Base-by-base conservation (phyloP, 2,797 vertebrate genomes). In the Sebastolobus alascanus region DNA sequence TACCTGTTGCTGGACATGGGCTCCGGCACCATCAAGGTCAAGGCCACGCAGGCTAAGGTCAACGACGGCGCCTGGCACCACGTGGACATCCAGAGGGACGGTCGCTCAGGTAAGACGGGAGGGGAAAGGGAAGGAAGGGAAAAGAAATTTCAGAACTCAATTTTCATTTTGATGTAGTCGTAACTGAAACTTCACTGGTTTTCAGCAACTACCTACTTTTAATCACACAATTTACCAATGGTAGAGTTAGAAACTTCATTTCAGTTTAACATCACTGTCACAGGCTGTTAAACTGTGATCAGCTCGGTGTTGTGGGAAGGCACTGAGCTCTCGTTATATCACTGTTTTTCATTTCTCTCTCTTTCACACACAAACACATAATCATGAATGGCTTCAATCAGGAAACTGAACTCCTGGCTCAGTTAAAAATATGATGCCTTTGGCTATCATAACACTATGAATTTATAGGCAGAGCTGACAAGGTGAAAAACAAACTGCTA, bases 21-120 rank as follows among this genome's bases (percentile, higher is more conserved):
- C 55, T 99, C 98, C 0, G 98, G 98, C 20, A 99, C 98, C 54
- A 98, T 99, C 88, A 99, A 99, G 93, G 97, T 99, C 81, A 99
- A 99, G 79, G 97, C 98, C 75, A 99, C 98, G 0, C 97, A 97
- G 93, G 97, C 97, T 65, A 99, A 99, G 93, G 98, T 98, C 87
- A 99, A 98, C 1, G 98, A 99, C 2, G 98, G 97, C 22, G 96
- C 96, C 81, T 99, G 98, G 98, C 98, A 98, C 94, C 98, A 99
- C 1, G 98, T 99, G 94, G 98, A 99, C 90, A 99, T 99, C 90
- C 98, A 99, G 84, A 95, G 98, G 79, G 98, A 99, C 2, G 98
- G 98, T 37, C 95, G 98, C 96, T 99, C 98, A 92, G 98, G 98
- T 99, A 92, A 91, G 40, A 43, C 40, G 14, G 94, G 18, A 55